Conservation (phyloP, 2,113 vertebrate genomes). For the Dolichallabes microphthalmus region DNA sequence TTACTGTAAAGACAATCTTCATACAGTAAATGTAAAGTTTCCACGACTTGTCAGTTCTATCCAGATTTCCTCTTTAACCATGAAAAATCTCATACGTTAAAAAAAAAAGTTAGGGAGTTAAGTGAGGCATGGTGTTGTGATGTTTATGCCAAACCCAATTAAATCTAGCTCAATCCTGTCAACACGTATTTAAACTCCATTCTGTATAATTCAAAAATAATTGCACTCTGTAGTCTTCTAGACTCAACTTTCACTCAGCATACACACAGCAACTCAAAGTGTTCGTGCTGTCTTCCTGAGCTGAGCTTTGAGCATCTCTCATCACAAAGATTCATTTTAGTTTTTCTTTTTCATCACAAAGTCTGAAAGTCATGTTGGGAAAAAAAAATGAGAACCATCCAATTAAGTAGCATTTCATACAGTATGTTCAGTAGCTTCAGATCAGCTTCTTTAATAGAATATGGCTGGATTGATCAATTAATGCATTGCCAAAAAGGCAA, state of each 20-base stretch:
- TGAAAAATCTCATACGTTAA: slow-evolving; percentile 14
- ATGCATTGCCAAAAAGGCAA: not conserved
- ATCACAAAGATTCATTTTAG: slow-evolving; percentile 23
- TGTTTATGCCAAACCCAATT: slow-evolving; percentile 31
- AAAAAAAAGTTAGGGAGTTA: slow-evolving; percentile 7
- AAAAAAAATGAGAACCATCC: slow-evolving; percentile 28
- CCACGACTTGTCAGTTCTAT: slow-evolving; percentile 8
- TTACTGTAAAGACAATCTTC: slow-evolving; percentile 19
- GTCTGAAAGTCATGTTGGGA: slow-evolving; percentile 18
- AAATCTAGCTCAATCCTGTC: slow-evolving; percentile 27
- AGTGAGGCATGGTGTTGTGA: not conserved
- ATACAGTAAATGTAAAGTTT: slow-evolving; percentile 11
- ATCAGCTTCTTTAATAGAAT: not conserved
- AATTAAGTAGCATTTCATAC: slow-evolving; percentile 30
- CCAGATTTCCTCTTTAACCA: slow-evolving; percentile 25
- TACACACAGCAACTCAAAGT: slow-evolving; percentile 13
- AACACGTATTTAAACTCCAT: slow-evolving; percentile 13
- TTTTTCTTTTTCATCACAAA: slow-evolving; percentile 26
- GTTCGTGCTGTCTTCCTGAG: slow-evolving; percentile 1
- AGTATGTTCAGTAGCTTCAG: slow-evolving; percentile 18
- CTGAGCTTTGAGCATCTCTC: slow-evolving; percentile 21
- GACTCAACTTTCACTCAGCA: slow-evolving; percentile 19
- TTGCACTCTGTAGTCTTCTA: slow-evolving; percentile 28
- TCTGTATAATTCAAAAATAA: slow-evolving; percentile 26
- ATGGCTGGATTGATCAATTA: not conserved